Conservation (phyloP, 2,797 vertebrate species). For the Leptatherina wallacei region DNA sequence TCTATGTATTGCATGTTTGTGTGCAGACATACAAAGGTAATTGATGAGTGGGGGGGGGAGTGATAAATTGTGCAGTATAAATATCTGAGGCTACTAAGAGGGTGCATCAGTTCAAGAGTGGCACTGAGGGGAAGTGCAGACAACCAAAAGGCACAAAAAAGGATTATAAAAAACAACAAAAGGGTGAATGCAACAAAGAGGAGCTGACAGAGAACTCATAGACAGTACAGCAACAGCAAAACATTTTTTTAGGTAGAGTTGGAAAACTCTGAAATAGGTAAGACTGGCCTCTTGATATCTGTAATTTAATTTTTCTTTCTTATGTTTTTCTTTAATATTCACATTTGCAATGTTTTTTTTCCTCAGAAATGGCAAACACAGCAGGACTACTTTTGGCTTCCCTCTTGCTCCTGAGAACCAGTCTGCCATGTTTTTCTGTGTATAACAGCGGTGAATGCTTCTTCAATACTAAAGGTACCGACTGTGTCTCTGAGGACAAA, state of each 20-base stretch:
- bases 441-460: conserved; percentile 81
- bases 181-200: conserved; percentile 43
- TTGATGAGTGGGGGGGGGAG: conserved; percentile 27
- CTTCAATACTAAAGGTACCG: conserved; percentile 84
- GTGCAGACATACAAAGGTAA: conserved; percentile 37
- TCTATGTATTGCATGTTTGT: conserved; percentile 26
- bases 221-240: background rate
- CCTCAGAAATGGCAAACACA: conserved; percentile 65
- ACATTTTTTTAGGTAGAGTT: background rate
- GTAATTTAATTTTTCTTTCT: background rate
- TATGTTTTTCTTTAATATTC: background rate
- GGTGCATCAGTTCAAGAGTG: conserved; percentile 40
- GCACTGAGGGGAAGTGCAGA: conserved; percentile 24
- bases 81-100: conserved; percentile 58
- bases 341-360: background rate
- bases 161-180: conserved; percentile 15
- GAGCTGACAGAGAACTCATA: conserved; percentile 12
- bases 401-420: conserved; percentile 66
- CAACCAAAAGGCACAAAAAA: conserved; percentile 18
- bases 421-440: conserved; percentile 61
- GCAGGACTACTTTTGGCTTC: conserved; percentile 52
- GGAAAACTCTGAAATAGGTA: conserved; percentile 38
- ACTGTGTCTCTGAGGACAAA: background rate
- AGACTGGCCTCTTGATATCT: conserved; percentile 1
- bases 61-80: conserved; percentile 70